These are phyloP conservation scores for Gasterosteus aculeatus DNA, from an alignment of 2,113 vertebrate species.

Conservation along the genomic window DNA sequence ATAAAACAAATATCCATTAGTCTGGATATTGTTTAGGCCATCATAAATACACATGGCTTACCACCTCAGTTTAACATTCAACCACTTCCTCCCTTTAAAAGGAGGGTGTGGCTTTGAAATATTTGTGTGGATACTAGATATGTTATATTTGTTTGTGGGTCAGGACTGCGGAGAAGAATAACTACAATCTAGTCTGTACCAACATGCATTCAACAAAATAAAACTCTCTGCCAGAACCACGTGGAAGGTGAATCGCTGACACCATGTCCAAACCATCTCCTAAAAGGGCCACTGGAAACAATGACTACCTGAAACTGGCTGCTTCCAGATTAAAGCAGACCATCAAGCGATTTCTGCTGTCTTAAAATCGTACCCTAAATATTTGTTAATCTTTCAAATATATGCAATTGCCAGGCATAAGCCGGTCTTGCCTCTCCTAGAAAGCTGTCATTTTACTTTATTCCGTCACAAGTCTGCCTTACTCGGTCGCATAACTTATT, in stretches of 20 bases:
- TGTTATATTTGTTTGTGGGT: background rate
- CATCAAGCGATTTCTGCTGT: background rate
- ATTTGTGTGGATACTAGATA: background rate
- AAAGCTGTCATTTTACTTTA: background rate
- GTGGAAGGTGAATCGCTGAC: slow-evolving; percentile 1
- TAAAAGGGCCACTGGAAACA: slow-evolving; percentile 12
- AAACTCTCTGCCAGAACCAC: background rate
- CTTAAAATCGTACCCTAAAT: background rate
- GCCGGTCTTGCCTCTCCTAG: background rate
- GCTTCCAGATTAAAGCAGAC: background rate
- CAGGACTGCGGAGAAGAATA: background rate
- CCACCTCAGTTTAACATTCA: background rate
- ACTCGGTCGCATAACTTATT: background rate
- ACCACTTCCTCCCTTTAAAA: background rate
- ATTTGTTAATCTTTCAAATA: background rate
- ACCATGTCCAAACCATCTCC: background rate
- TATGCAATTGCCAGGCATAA: background rate
- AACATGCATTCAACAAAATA: background rate
- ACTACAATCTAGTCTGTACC: background rate
- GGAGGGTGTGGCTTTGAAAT: background rate
- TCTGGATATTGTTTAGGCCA: background rate
- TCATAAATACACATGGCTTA: background rate
- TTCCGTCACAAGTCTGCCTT: background rate
- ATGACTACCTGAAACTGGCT: background rate
- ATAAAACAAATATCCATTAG: background rate